Base-by-base conservation (phyloP, 2,797 vertebrate species). In the Hippoglossus hippoglossus region DNA sequence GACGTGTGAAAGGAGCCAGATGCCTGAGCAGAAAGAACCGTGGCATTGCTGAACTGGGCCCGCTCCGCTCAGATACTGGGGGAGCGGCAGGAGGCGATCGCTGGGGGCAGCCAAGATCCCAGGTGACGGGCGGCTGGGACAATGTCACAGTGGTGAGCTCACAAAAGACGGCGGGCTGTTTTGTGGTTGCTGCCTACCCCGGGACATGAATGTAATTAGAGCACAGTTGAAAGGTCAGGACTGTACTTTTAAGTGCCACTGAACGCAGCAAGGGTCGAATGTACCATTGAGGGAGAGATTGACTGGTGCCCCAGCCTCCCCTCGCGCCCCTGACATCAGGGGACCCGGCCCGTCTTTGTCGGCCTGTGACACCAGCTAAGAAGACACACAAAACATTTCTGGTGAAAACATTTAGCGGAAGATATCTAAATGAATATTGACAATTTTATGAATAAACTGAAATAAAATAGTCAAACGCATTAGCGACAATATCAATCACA, bases 161-260 rank as follows among this genome's bases (percentile, higher is more conserved):
- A 94, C 92, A 92, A 93, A 94, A 91, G 89, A 85, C 71, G 70
- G 83, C 64, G 85, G 85, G 77, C 85, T 90, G 86, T 93, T 93
- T 93, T 93, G 92, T 91, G 90, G 89, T 89, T 56, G 77, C 83
- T 79, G 87, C 79, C 71, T 75, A 86, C 89, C 91, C 92, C 89
- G 63, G 90, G 94, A 94, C 92, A 93, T 88, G 88, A 93, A 93
- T 92, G 93, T 92, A 95, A 95, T 95, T 94, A 94, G 92, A 92
- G 73, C 86, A 87, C 93, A 93, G 89, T 88, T 83, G 91, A 93
- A 93, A 94, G 94, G 94, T 95, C 91, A 93, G 70, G 78, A 72
- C 90, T 87, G 80, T 68, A 87, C 90, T 91, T 90, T 86, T 74
- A 89, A 91, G 91, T 88, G 86, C 80, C 90, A 89, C 80, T 72